Evolutionary conservation across 2,113 vertebrate species (phyloP).

Genomic region (Terrapene triunguis): DNA sequence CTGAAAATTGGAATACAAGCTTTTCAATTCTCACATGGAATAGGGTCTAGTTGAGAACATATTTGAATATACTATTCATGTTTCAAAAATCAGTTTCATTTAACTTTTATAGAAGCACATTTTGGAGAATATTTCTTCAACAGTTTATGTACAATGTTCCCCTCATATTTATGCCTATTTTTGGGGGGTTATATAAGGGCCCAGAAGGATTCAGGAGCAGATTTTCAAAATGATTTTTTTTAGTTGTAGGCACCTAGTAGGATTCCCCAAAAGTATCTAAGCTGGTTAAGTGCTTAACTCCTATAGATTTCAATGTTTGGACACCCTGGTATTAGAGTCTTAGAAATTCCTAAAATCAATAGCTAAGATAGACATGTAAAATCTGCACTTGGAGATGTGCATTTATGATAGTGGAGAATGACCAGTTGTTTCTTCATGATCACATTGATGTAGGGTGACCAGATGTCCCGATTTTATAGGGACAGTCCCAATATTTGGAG

Average conservation of each 20-base stretch:
- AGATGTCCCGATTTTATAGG: too few relatives aligned
- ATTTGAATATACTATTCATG: background rate
- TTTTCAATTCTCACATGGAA: background rate
- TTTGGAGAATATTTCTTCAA: background rate
- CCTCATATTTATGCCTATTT: background rate
- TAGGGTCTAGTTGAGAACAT: background rate
- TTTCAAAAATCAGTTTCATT: background rate
- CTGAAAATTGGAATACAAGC: background rate
- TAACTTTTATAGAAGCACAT: background rate
- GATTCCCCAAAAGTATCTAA: background rate
- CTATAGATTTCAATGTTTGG: background rate
- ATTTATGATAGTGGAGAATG: background rate
- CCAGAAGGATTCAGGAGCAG: background rate
- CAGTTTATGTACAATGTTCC: background rate
- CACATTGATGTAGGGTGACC: background rate
- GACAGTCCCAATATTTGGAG: too few relatives aligned
- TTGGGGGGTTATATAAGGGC: rapidly evolving
- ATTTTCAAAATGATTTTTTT: background rate
- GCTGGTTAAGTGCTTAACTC: rapidly evolving
- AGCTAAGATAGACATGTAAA: background rate
- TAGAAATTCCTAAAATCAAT: background rate
- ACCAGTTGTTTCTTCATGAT: background rate
- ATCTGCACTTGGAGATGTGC: background rate
- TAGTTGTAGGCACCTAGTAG: background rate
- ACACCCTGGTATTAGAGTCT: background rate